These are phyloP conservation scores for Brachyhypopomus occidentalis DNA, from an alignment of 2,113 vertebrate species.

Conservation along the genomic window DNA sequence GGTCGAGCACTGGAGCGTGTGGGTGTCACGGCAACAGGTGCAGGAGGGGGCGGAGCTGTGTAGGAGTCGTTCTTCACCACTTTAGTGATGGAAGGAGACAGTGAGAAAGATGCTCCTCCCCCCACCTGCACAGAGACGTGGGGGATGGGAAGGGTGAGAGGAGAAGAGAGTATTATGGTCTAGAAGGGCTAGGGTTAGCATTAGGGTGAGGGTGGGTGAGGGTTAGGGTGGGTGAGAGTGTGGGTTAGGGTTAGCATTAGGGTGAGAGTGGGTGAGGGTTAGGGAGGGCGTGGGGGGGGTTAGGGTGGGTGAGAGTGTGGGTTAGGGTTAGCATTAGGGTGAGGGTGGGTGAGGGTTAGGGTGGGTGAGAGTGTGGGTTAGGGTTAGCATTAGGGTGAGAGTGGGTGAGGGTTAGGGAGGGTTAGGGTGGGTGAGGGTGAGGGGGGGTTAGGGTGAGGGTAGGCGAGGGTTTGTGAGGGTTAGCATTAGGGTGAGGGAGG, in stretches of 20 bases:
- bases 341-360: no score
- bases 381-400: no score
- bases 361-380: no score
- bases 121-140: constrained; percentile 74
- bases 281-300: neutral
- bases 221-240: neutral
- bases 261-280: neutral
- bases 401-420: no score
- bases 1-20: constrained; percentile 67
- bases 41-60: constrained; percentile 80
- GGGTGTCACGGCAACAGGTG: constrained; percentile 68
- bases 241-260: neutral
- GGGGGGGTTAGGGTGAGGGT: no score
- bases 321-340: no score
- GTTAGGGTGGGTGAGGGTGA: no score
- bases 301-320: no score
- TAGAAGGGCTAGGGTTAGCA: neutral
- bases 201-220: neutral
- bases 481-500: no score
- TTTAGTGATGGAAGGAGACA: constrained; percentile 90
- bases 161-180: no score
- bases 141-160: neutral
- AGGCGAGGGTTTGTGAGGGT: no score
- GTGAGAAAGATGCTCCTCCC: constrained; percentile 76
- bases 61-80: constrained; percentile 96